Base-by-base conservation (phyloP, 1,140 invertebrate species). In the Subanguina moxae region DNA sequence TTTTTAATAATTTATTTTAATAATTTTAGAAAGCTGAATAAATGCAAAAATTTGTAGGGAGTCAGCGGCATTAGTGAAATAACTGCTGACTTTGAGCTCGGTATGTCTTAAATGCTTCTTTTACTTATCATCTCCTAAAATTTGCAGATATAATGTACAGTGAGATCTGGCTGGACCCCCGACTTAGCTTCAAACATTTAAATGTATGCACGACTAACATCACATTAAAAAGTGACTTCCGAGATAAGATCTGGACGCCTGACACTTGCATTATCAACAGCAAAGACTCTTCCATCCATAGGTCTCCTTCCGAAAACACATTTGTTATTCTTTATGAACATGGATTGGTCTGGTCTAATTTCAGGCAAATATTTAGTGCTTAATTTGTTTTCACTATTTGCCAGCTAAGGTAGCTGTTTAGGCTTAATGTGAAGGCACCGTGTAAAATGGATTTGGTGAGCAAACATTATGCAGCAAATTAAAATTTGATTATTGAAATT, bases 151-250 rank as follows among this genome's bases (percentile, higher is more conserved):
- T 80, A 19, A 80, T 76, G 78, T 81, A 82, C 73, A 80, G 77
- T 43, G 80, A 82, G 52, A 82, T 82, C 28, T 82, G 80, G 80
- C 73, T 80, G 9, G 80, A 82, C 68, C 78, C 80, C 52, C 69
- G 80, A 7, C 64, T 82, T 19, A 67, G 68, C 15, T 82, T 82
- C 46, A 82, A 82, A 32, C 76, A 82, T 63, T 62, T 82, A 19
- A 80, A 82, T 62, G 76, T 82, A n/a, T 82, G 80, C 61, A 80
- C 79, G 42, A 82, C 81, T n/a, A 82, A 83, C 70, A 82, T 82
- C 25, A 82, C 80, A 8, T 62, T 82, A 28, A 82, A 81, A 65
- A 77, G 73, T 58, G 81, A 82, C 56, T 82, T 82, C 69, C 80
- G 78, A 8, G 72, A 82, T 23, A 69, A 73, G 59, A 78, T 82